Conservation (phyloP, 2,113 vertebrate genomes). For the Rostratula benghalensis region DNA sequence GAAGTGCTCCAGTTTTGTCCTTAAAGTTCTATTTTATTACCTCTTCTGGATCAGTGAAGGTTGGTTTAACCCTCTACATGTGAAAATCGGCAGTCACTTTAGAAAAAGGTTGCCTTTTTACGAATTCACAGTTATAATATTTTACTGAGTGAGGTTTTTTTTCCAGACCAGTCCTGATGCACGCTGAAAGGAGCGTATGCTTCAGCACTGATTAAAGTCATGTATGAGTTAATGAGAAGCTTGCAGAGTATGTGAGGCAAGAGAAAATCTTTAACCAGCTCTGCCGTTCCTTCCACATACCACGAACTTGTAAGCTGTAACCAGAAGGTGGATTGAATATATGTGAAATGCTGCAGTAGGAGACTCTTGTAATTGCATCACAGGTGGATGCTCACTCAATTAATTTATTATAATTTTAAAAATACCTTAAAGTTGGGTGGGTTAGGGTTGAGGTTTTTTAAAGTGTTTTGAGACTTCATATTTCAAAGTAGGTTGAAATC, state of each 20-base stretch:
- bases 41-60: slow-evolving; percentile 36
- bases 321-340: slow-evolving; percentile 55
- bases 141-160: neutral
- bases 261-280: slow-evolving; percentile 67
- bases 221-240: slow-evolving; percentile 62
- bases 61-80: slow-evolving; percentile 46
- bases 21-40: slow-evolving; percentile 62
- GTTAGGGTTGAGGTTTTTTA: neutral
- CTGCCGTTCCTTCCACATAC: slow-evolving; percentile 42
- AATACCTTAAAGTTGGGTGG: neutral
- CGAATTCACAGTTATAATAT: neutral
- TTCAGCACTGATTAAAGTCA: slow-evolving; percentile 67
- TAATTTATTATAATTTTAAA: slow-evolving; percentile 5
- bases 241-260: slow-evolving; percentile 62
- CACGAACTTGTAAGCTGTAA: slow-evolving; percentile 60
- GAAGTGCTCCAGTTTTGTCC: slow-evolving; percentile 47
- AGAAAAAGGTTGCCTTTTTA: slow-evolving; percentile 22
- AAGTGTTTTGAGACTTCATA: neutral
- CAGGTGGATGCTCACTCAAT: slow-evolving; percentile 56
- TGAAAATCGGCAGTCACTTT: slow-evolving; percentile 10
- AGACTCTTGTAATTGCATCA: slow-evolving; percentile 44
- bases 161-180: neutral
- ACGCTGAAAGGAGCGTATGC: slow-evolving; percentile 28
- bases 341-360: slow-evolving; percentile 58
- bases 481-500: neutral